Evolutionary conservation across 2,888 invertebrate genomes (phyloP).

Genomic region (Torymus texanus): DNA sequence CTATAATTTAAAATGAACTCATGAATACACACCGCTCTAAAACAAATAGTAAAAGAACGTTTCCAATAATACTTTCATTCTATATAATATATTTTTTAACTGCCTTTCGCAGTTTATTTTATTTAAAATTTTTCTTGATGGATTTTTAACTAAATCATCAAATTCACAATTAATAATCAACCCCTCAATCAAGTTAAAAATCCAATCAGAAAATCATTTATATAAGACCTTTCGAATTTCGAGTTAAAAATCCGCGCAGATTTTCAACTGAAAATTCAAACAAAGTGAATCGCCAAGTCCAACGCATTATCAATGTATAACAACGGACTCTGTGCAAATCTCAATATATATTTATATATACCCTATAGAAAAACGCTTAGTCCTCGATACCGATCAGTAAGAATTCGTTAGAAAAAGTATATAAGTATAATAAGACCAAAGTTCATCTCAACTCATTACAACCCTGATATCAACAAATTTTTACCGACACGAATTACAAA

Average conservation of each 20-base stretch:
- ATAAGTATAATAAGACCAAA: constrained; percentile 5
- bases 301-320: constrained; percentile 6
- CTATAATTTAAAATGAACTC: too few species aligned
- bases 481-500: not conserved
- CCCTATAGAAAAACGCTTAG: not conserved
- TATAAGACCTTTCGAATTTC: too few species aligned
- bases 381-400: not conserved
- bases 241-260: not conserved
- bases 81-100: too few species aligned
- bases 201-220: too few species aligned
- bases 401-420: constrained; percentile 8
- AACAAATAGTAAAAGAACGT: too few species aligned
- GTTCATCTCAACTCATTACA: not conserved
- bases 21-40: too few species aligned
- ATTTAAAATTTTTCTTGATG: too few species aligned
- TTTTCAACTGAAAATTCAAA: not conserved
- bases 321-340: constrained; percentile 32
- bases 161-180: too few species aligned
- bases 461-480: not conserved
- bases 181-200: too few species aligned
- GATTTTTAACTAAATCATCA: too few species aligned
- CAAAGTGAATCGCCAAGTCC: not conserved
- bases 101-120: too few species aligned
- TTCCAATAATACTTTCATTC: too few species aligned
- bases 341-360: not conserved